These are phyloP conservation scores for Vultur gryphus DNA, from an alignment of 2,797 vertebrate genomes.

Conservation along the genomic window DNA sequence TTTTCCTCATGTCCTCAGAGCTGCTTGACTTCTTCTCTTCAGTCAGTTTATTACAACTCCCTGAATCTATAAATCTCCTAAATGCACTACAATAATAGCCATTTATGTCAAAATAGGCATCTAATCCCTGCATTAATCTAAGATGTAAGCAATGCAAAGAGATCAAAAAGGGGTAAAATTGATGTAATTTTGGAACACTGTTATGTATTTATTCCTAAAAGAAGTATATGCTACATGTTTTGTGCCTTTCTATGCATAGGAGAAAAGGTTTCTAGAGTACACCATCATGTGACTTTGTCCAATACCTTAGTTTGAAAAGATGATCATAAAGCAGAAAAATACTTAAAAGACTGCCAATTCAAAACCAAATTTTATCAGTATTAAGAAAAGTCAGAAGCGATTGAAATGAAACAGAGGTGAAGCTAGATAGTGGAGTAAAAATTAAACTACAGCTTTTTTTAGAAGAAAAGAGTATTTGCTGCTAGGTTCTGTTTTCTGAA, in stretches of 20 bases:
- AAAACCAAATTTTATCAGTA: background rate
- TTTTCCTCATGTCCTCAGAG: background rate
- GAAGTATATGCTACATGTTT: accelerated
- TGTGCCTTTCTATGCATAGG: background rate
- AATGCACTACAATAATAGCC: background rate
- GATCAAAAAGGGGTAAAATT: background rate
- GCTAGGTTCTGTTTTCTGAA: background rate
- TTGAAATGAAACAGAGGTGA: background rate
- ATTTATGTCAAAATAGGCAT: background rate
- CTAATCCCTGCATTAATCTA: background rate
- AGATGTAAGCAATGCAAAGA: background rate
- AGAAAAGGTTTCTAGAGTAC: background rate
- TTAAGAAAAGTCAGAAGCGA: background rate
- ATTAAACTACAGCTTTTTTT: background rate
- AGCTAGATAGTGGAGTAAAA: background rate
- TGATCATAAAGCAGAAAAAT: background rate
- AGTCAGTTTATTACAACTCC: background rate
- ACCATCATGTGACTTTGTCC: background rate
- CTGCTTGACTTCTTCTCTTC: background rate
- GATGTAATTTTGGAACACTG: background rate
- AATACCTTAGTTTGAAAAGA: background rate
- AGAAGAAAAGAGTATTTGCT: background rate
- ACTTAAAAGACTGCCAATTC: background rate
- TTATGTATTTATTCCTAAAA: background rate
- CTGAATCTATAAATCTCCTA: background rate